Evolutionary conservation across 2,113 vertebrate genomes (phyloP).

Genomic region (Leiothrix lutea): DNA sequence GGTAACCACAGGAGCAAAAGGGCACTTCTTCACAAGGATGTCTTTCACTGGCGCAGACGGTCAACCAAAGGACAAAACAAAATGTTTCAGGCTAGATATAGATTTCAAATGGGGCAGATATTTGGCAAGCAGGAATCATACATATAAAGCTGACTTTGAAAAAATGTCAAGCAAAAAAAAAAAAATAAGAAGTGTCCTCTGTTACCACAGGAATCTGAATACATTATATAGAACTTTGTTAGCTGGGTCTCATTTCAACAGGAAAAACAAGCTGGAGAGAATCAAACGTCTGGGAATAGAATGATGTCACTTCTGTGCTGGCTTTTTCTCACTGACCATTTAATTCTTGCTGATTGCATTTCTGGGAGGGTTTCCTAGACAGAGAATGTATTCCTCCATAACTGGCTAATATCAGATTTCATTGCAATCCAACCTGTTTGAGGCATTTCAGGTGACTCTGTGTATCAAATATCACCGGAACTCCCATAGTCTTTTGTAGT

Average conservation of each 20-base stretch:
- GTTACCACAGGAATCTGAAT: slow-evolving; percentile 50
- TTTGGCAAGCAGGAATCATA: slow-evolving; percentile 66
- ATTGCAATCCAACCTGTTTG: not conserved
- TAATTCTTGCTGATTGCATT: not conserved
- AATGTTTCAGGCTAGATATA: slow-evolving; percentile 66
- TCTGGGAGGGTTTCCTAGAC: not conserved
- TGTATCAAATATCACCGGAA: not conserved
- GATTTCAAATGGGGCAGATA: slow-evolving; percentile 60
- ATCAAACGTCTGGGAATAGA: not conserved
- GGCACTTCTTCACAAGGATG: slow-evolving; percentile 69
- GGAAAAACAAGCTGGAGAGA: not conserved
- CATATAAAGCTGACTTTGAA: slow-evolving; percentile 63
- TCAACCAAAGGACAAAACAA: slow-evolving; percentile 75
- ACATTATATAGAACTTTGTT: slow-evolving; percentile 2
- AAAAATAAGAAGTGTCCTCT: slow-evolving; percentile 49
- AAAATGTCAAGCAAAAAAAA: slow-evolving; percentile 47
- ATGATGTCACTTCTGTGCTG: not conserved
- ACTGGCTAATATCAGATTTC: not conserved
- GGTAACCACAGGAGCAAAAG: slow-evolving; percentile 70
- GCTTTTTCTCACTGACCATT: not conserved
- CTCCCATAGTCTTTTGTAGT: not conserved
- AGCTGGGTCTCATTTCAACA: not conserved
- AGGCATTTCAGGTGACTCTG: not conserved
- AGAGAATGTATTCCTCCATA: not conserved
- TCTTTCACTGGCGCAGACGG: slow-evolving; percentile 77